These are phyloP conservation scores for Zhuqinia jingwanae DNA, from an alignment of 2,888 invertebrate genomes.

Conservation along the genomic window DNA sequence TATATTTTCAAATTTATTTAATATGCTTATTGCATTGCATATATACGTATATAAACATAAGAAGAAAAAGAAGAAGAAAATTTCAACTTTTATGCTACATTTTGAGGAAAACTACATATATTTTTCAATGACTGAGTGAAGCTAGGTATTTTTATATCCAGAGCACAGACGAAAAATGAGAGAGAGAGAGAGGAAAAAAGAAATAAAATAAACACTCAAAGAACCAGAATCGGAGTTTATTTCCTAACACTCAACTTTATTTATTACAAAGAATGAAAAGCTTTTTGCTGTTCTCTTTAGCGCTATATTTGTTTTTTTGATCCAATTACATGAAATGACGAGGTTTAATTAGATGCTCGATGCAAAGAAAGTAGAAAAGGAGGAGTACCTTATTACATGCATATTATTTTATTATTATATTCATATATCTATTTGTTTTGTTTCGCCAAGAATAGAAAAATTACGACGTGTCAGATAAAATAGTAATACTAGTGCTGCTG, in stretches of 20 bases:
- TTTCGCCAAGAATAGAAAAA: too few species aligned
- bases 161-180: not conserved
- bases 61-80: too few species aligned
- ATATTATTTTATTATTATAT: too few species aligned
- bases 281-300: conserved; percentile 67
- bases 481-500: too few species aligned
- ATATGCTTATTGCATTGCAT: not conserved
- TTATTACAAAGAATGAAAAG: conserved; percentile 68
- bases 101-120: conserved; percentile 48
- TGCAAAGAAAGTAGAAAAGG: conserved; percentile 31
- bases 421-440: too few species aligned
- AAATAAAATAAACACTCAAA: conserved; percentile 42
- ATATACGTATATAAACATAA: too few species aligned
- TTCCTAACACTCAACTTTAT: conserved; percentile 47
- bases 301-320: conserved; percentile 59
- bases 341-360: conserved; percentile 61
- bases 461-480: too few species aligned
- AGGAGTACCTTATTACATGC: not conserved
- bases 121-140: conserved; percentile 24
- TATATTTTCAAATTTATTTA: not conserved
- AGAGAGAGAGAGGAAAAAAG: conserved; percentile 2
- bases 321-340: conserved; percentile 66
- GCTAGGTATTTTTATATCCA: not conserved
- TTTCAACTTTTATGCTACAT: conserved; percentile 31
- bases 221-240: conserved; percentile 47